Evolutionary conservation across 2,888 invertebrate genomes (phyloP).

Genomic region (Xylota segnis): DNA sequence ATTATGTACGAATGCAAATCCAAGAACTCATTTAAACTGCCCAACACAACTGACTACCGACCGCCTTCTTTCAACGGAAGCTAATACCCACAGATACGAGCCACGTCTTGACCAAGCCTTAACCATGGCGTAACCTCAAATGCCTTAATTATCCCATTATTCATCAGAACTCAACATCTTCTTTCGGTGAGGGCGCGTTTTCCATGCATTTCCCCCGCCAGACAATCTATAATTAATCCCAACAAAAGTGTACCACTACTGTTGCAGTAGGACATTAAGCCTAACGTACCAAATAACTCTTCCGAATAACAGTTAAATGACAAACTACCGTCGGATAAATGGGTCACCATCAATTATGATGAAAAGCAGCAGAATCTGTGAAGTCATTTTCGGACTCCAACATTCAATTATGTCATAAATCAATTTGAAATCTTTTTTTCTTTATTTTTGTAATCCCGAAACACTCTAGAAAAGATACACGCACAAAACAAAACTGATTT

Average conservation of each 20-base stretch:
- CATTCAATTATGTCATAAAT: slow-evolving; percentile 62
- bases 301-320: slow-evolving; percentile 53
- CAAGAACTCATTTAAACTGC: slow-evolving; percentile 22
- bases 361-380: slow-evolving; percentile 35
- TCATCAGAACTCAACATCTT: slow-evolving; percentile 58
- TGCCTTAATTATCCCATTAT: slow-evolving; percentile 66
- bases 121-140: slow-evolving; percentile 52
- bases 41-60: slow-evolving; percentile 7
- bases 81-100: slow-evolving; percentile 17
- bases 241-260: slow-evolving; percentile 56
- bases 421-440: slow-evolving; percentile 33
- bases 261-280: slow-evolving; percentile 39
- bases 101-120: not conserved
- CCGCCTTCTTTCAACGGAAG: slow-evolving; percentile 53
- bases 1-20: slow-evolving; percentile 35
- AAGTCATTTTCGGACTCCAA: slow-evolving; percentile 49
- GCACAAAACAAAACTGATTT: slow-evolving; percentile 42
- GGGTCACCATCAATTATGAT: slow-evolving; percentile 52
- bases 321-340: slow-evolving; percentile 52
- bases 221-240: slow-evolving; percentile 66
- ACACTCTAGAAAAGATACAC: slow-evolving; percentile 5
- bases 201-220: slow-evolving; percentile 54
- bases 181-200: slow-evolving; percentile 29
- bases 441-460: not conserved
- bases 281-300: slow-evolving; percentile 50